These are phyloP conservation scores for Drosophila baimaii DNA, from an alignment of 1,140 invertebrate species.

Conservation along the genomic window DNA sequence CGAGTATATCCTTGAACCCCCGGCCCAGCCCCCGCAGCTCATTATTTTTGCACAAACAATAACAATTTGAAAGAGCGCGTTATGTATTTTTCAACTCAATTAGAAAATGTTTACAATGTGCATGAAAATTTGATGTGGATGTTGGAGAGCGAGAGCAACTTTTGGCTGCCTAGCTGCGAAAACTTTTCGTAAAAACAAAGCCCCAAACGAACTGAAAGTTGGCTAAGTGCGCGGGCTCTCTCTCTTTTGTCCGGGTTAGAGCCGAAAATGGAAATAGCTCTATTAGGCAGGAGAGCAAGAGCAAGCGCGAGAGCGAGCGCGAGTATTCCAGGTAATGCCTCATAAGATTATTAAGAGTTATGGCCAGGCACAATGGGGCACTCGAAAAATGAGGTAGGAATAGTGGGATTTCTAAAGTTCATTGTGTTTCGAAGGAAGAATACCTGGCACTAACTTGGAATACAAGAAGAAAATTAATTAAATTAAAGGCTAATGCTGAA, in stretches of 20 bases:
- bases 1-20: constrained; percentile 2
- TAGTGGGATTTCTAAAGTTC: not conserved
- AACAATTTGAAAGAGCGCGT: constrained; percentile 73
- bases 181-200: constrained; percentile 27
- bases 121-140: constrained; percentile 75
- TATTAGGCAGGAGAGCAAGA: constrained; percentile 19
- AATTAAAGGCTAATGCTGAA: not conserved
- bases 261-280: constrained; percentile 28
- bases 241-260: constrained; percentile 1
- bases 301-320: too few species aligned
- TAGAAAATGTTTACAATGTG: constrained; percentile 81
- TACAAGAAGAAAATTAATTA: not conserved
- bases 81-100: constrained; percentile 83
- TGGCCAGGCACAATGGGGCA: constrained; percentile 12
- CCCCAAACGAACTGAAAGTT: constrained; percentile 22
- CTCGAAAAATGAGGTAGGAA: not conserved
- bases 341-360: constrained; percentile 49
- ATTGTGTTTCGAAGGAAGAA: not conserved
- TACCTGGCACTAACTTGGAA: not conserved
- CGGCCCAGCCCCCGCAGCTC: constrained; percentile 38
- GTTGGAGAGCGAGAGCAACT: constrained; percentile 49
- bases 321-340: constrained; percentile 29
- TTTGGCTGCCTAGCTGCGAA: constrained; percentile 39
- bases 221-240: not conserved
- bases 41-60: constrained; percentile 78